These are phyloP conservation scores for Tragelaphus eurycerus DNA, from an alignment of 2,797 vertebrate species.

Conservation along the genomic window DNA sequence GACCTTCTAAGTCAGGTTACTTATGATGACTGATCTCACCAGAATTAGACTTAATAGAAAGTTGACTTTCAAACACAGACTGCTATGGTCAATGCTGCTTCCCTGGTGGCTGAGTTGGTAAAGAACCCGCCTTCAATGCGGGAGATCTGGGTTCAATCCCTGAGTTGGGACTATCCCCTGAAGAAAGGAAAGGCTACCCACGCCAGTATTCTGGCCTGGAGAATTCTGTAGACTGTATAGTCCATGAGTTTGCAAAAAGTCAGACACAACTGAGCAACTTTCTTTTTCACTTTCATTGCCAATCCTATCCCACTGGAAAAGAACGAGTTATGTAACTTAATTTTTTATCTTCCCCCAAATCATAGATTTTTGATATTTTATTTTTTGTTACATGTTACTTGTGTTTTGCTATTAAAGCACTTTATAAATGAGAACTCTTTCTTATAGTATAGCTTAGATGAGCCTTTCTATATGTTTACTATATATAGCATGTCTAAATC, in stretches of 20 bases:
- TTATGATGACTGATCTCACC: not conserved
- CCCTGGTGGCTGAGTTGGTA: not conserved
- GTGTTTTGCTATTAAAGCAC: not conserved
- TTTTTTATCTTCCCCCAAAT: not conserved
- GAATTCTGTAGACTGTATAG: not conserved
- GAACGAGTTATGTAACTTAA: not conserved
- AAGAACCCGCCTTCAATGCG: fast-evolving
- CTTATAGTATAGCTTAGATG: not conserved
- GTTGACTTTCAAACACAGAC: not conserved
- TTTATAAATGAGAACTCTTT: not conserved
- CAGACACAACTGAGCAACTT: not conserved
- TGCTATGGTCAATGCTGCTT: not conserved
- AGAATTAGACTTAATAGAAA: not conserved
- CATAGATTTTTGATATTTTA: not conserved
- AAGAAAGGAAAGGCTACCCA: not conserved
- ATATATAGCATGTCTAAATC: not conserved
- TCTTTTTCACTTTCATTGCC: not conserved
- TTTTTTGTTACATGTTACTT: not conserved
- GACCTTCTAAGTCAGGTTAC: not conserved
- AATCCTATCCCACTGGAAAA: not conserved
- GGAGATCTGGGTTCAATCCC: not conserved
- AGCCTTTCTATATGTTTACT: not conserved
- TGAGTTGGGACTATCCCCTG: not conserved
- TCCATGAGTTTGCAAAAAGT: not conserved
- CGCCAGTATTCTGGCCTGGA: not conserved